Conservation (phyloP, 2,797 vertebrate species). For the Stomatorhinus walkeri region DNA sequence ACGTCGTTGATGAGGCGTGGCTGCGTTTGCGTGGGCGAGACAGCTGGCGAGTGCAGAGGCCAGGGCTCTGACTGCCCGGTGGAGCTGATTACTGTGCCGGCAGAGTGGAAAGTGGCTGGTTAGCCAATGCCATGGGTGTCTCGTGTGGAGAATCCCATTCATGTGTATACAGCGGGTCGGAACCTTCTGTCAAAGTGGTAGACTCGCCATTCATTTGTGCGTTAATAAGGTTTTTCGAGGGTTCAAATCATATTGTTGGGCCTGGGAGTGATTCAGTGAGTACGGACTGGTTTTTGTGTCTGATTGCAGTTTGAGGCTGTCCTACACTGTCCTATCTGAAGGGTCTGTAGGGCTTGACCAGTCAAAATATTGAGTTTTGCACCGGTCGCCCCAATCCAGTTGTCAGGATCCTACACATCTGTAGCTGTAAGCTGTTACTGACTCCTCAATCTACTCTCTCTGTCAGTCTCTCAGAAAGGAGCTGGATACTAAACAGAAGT, state of each 20-base stretch:
- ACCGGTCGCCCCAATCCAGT: not conserved
- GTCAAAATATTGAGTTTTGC: not conserved
- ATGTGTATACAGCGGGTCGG: conserved; percentile 36
- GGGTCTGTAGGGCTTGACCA: not conserved
- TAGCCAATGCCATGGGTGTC: conserved; percentile 41
- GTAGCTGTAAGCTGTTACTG: not conserved
- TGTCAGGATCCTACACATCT: not conserved
- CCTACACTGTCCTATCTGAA: not conserved
- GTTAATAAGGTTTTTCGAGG: not conserved
- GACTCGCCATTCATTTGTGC: not conserved
- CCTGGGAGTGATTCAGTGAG: not conserved
- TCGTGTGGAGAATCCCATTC: conserved; percentile 42
- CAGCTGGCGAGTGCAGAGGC: conserved; percentile 43
- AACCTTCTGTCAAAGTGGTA: not conserved
- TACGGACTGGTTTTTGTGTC: not conserved
- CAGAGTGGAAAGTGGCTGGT: conserved; percentile 49
- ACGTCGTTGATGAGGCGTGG: not conserved
- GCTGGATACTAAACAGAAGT: not conserved
- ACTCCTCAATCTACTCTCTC: not conserved
- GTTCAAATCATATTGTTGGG: not conserved
- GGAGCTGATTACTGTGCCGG: conserved; percentile 54
- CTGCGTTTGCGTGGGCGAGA: conserved; percentile 26
- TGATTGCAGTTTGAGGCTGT: not conserved
- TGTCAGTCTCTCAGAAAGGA: not conserved
- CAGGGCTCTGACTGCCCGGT: conserved; percentile 41